phyloP scores from a whole-genome alignment of 2,113 vertebrate species.

The Aramus guarauna region DNA sequence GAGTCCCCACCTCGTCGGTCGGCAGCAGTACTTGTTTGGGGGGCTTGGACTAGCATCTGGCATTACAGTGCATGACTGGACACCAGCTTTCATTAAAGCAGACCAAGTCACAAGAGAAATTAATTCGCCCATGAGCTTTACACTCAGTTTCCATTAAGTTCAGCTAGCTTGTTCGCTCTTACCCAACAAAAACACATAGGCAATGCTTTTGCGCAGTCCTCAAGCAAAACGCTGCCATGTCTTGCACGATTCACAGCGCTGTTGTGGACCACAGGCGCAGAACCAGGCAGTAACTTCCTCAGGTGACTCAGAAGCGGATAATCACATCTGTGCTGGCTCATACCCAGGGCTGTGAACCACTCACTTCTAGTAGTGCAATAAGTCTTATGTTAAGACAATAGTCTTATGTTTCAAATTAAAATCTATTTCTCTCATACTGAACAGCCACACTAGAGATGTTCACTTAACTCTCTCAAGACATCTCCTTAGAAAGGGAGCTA shows the following conservation, averaged over 20 bases:
- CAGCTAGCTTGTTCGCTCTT: not conserved
- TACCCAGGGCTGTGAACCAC: not conserved
- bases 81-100: not conserved
- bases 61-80: not conserved
- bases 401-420: not conserved
- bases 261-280: not conserved
- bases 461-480: not conserved
- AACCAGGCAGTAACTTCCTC: not conserved
- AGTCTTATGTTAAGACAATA: no score
- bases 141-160: not conserved
- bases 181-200: not conserved
- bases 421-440: not conserved
- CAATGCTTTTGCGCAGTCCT: not conserved
- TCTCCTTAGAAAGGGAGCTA: not conserved
- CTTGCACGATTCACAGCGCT: not conserved
- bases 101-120: not conserved
- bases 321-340: not conserved
- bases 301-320: not conserved
- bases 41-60: not conserved
- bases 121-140: not conserved
- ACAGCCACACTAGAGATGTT: not conserved
- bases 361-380: not conserved
- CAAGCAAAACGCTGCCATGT: not conserved
- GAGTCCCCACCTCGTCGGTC: fast-evolving
- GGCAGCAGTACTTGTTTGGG: fast-evolving